Percentiles rank a stretch among this genome's conserved stretches.
Conservation (phyloP, 2,113 vertebrate genomes). For the Nannobrachium achirus region DNA sequence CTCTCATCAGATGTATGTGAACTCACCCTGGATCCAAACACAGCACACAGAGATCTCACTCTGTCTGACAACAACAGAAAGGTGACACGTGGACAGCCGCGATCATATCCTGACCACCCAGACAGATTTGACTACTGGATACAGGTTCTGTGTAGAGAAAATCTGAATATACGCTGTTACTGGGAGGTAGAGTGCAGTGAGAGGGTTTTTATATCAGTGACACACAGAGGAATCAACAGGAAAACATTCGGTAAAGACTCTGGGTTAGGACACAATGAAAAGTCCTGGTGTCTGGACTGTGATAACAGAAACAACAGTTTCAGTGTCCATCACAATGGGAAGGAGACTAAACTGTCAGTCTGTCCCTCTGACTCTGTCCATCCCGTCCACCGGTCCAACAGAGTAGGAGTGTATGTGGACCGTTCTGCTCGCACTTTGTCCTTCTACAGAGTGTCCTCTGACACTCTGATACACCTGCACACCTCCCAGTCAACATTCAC, state of each 20-base stretch:
- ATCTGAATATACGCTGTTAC: conserved; percentile 16
- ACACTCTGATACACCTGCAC: conserved; percentile 55
- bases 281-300: conserved; percentile 27
- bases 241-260: not conserved
- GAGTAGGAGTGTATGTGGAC: conserved; percentile 63
- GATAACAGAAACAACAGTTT: conserved; percentile 63
- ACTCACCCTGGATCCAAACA: too few species aligned
- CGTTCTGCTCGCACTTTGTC: conserved; percentile 51
- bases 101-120: not conserved
- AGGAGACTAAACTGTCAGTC: conserved; percentile 6
- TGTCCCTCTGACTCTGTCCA: conserved; percentile 35
- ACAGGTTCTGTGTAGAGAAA: conserved; percentile 21
- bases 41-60: not conserved
- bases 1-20: too few species aligned
- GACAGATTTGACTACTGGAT: not conserved
- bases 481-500: too few species aligned
- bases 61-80: conserved; percentile 19
- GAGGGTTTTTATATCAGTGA: not conserved
- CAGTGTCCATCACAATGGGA: conserved; percentile 60
- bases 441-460: conserved; percentile 55
- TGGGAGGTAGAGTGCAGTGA: conserved; percentile 19
- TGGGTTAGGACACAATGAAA: conserved; percentile 9
- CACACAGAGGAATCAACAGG: conserved; percentile 10
- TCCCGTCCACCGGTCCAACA: too few species aligned
- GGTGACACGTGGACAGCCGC: not conserved